These are phyloP conservation scores for Mactra quadrangularis DNA, from an alignment of 1,140 invertebrate genomes.

Conservation along the genomic window DNA sequence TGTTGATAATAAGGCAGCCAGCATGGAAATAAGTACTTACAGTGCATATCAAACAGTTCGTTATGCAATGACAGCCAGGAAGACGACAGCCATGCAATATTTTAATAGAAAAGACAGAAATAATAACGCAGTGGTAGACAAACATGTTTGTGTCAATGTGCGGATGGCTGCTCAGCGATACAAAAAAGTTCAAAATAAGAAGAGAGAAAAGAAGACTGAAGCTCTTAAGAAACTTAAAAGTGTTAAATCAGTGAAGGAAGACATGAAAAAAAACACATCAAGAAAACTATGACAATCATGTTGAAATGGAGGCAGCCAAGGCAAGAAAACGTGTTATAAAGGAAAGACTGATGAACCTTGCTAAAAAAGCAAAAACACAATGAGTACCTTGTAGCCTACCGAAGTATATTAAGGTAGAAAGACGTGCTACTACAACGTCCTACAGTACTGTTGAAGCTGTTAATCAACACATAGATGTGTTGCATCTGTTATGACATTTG, in stretches of 20 bases:
- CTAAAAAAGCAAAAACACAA: constrained; percentile 11
- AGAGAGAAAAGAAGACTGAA: not conserved
- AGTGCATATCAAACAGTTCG: constrained; percentile 58
- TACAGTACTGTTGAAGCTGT: not conserved
- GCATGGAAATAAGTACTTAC: constrained; percentile 49
- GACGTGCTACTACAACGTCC: not conserved
- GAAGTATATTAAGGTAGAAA: not conserved
- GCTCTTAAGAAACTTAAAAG: not conserved
- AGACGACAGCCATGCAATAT: constrained; percentile 37
- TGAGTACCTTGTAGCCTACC: no score
- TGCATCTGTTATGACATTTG: no score
- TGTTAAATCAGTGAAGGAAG: not conserved
- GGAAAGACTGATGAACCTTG: constrained; percentile 10
- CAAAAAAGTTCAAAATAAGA: constrained; percentile 17
- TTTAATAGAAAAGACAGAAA: constrained; percentile 42
- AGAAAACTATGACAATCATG: constrained; percentile 14
- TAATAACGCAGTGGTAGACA: constrained; percentile 40
- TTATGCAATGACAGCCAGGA: constrained; percentile 25
- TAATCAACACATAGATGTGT: not conserved
- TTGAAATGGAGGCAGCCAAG: not conserved
- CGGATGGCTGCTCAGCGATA: constrained; percentile 21
- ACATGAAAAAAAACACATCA: not conserved
- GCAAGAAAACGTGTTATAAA: constrained; percentile 16
- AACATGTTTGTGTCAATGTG: constrained; percentile 33
- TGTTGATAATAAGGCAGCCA: constrained; percentile 30